Percentiles rank a stretch among this genome's conserved stretches.
phyloP scores from a whole-genome alignment of 1,140 invertebrate species.

The Aphis craccivora region DNA sequence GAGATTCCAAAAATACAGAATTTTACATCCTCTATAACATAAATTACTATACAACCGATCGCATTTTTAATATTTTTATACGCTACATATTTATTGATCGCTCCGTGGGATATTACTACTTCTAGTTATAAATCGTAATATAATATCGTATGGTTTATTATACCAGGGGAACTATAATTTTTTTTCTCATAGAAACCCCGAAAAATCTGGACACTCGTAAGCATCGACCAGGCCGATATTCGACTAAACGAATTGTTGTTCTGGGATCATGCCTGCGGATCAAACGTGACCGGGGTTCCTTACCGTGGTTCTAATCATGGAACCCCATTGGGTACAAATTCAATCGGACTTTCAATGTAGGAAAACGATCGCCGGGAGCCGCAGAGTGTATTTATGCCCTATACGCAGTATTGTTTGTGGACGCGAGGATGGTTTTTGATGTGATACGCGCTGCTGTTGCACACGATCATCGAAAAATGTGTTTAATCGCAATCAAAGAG shows the following conservation, averaged over 20 bases:
- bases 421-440: not conserved
- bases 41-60: not conserved
- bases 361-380: constrained; percentile 23
- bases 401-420: not conserved
- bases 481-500: not conserved
- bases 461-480: constrained; percentile 1
- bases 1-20: not conserved
- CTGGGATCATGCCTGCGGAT: constrained; percentile 24
- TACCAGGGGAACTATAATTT: not conserved
- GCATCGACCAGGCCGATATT: not conserved
- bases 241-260: constrained; percentile 47
- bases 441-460: not conserved
- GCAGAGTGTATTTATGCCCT: not conserved
- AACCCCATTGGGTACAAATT: constrained; percentile 49
- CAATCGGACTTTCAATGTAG: constrained; percentile 26
- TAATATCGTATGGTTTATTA: not conserved
- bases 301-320: constrained; percentile 19
- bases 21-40: not conserved
- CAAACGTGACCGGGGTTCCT: constrained; percentile 52
- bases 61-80: not conserved
- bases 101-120: not conserved
- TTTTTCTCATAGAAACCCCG: not conserved
- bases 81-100: not conserved
- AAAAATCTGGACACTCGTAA: not conserved
- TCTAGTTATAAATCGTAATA: not conserved